These are phyloP conservation scores for Alloscopus bannaensis DNA, from an alignment of 2,888 invertebrate species.

Conservation along the genomic window DNA sequence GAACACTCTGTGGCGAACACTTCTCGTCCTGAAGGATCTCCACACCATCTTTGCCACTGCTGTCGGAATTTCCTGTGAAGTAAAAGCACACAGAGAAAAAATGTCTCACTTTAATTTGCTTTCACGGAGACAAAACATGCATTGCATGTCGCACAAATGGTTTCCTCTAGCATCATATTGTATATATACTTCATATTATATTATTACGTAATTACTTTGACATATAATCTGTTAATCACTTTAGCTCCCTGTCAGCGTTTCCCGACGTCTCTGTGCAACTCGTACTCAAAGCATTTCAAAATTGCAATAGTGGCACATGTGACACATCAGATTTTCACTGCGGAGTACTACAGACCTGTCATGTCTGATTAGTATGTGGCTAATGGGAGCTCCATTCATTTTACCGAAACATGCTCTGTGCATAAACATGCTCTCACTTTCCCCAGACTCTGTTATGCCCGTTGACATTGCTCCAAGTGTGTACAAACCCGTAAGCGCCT, in stretches of 20 bases:
- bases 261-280: too few species aligned
- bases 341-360: too few species aligned
- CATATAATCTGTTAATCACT: too few species aligned
- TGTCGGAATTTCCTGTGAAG: conserved; percentile 68
- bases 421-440: background rate
- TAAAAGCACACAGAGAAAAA: background rate
- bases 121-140: background rate
- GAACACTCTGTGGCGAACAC: conserved; percentile 70
- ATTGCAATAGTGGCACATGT: conserved; percentile 35
- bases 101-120: conserved; percentile 14
- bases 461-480: too few species aligned
- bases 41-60: conserved; percentile 59
- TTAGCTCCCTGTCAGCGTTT: too few species aligned
- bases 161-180: too few species aligned
- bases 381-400: conserved; percentile 45
- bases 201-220: too few species aligned
- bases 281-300: too few species aligned
- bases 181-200: too few species aligned
- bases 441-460: too few species aligned
- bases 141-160: too few species aligned
- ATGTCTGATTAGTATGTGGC: conserved; percentile 49
- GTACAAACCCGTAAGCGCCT: too few species aligned
- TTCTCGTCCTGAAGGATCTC: conserved; percentile 60
- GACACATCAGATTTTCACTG: conserved; percentile 40
- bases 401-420: background rate